Evolutionary conservation across 2,888 invertebrate genomes (phyloP).

Genomic region (Gymnocheta viridis): DNA sequence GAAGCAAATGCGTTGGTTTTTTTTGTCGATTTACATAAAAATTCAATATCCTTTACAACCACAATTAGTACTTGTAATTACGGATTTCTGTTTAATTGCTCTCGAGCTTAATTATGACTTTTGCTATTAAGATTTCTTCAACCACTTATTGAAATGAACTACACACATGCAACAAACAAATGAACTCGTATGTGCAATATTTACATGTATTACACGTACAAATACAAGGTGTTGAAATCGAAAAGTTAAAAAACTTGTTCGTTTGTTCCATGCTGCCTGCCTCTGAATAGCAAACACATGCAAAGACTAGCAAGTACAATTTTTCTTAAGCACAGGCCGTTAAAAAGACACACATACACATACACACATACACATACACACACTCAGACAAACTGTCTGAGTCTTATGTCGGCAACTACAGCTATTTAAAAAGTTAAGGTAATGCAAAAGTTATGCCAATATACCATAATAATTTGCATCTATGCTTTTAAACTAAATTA

Average conservation of each 20-base stretch:
- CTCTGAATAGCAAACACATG: slow-evolving; percentile 12
- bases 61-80: slow-evolving; percentile 49
- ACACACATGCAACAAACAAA: background rate
- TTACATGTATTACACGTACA: background rate
- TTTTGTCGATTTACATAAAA: slow-evolving; percentile 24
- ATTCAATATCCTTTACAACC: slow-evolving; percentile 56
- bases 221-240: slow-evolving; percentile 51
- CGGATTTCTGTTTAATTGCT: slow-evolving; percentile 58
- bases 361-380: background rate
- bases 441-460: slow-evolving; percentile 67
- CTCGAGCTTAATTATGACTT: slow-evolving; percentile 49
- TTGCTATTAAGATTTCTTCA: slow-evolving; percentile 50
- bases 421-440: slow-evolving; percentile 66
- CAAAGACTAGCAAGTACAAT: slow-evolving; percentile 24
- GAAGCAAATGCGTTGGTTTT: slow-evolving; percentile 7
- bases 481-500: slow-evolving; percentile 48
- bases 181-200: background rate
- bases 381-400: slow-evolving; percentile 15
- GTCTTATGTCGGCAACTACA: slow-evolving; percentile 31
- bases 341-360: slow-evolving; percentile 3
- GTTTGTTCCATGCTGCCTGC: background rate
- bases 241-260: slow-evolving; percentile 54
- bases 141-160: slow-evolving; percentile 13
- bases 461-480: slow-evolving; percentile 63
- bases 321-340: slow-evolving; percentile 41